A percentile compares a stretch with the other conserved stretches of the same genome.
These are phyloP conservation scores for Eueremaeus valkanovi DNA, from an alignment of 2,888 invertebrate species.

Conservation along the genomic window DNA sequence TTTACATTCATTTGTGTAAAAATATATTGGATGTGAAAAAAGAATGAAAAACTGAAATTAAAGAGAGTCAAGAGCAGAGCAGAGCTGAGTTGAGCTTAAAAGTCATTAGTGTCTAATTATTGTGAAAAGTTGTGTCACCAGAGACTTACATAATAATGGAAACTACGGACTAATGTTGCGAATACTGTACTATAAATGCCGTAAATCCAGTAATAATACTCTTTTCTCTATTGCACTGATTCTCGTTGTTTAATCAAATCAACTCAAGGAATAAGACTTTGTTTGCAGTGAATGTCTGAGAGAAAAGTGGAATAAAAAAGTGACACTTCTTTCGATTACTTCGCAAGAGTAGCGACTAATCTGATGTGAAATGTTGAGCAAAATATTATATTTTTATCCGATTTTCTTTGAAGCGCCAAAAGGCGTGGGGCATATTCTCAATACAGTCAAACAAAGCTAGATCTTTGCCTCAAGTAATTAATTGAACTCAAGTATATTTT, in stretches of 20 bases:
- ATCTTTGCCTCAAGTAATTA: too few relatives aligned
- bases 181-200: too few relatives aligned
- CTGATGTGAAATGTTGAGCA: too few relatives aligned
- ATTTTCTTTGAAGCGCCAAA: too few relatives aligned
- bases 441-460: too few relatives aligned
- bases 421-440: too few relatives aligned
- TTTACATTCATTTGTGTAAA: too few relatives aligned
- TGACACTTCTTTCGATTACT: too few relatives aligned
- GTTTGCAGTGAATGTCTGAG: neutral
- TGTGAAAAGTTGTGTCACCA: neutral
- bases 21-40: neutral
- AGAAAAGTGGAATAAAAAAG: neutral
- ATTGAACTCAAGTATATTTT: too few relatives aligned
- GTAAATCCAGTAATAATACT: constrained; percentile 3
- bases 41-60: neutral
- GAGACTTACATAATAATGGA: neutral
- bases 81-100: neutral
- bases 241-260: neutral
- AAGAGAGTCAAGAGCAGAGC: neutral
- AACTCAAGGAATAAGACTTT: too few relatives aligned
- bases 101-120: constrained; percentile 24
- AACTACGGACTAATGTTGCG: neutral
- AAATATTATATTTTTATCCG: too few relatives aligned
- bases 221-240: neutral
- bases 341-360: too few relatives aligned